A percentile compares a stretch with the other conserved stretches of the same genome.
These are phyloP conservation scores for Nannoperca obscura DNA, from an alignment of 2,797 vertebrate species.

Conservation along the genomic window DNA sequence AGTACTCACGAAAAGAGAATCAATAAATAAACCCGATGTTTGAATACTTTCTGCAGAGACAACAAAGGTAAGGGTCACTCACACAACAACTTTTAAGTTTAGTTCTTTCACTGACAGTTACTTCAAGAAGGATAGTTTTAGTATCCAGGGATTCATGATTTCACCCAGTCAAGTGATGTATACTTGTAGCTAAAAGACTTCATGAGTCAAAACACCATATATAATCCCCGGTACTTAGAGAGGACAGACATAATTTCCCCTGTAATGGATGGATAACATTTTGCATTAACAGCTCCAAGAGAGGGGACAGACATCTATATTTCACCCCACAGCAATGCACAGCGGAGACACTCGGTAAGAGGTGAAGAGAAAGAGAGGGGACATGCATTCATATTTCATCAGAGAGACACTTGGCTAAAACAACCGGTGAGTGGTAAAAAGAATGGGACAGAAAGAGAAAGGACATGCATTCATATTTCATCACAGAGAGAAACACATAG, in stretches of 20 bases:
- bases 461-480: slow-evolving; percentile 78
- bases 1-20: background rate
- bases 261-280: slow-evolving; percentile 54
- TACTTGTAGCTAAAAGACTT: slow-evolving; percentile 29
- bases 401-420: slow-evolving; percentile 61
- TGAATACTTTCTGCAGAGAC: background rate
- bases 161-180: background rate
- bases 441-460: slow-evolving; percentile 51
- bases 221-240: slow-evolving; percentile 15
- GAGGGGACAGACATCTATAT: slow-evolving; percentile 58
- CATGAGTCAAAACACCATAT: slow-evolving; percentile 31
- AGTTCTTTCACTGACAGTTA: background rate
- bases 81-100: background rate
- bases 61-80: background rate
- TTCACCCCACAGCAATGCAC: slow-evolving; percentile 51
- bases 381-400: slow-evolving; percentile 75
- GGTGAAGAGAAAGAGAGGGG: slow-evolving; percentile 44
- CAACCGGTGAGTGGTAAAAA: slow-evolving; percentile 61
- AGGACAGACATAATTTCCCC: slow-evolving; percentile 39
- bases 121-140: background rate
- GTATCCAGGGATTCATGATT: slow-evolving; percentile 2
- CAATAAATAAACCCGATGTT: background rate
- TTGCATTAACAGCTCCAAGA: slow-evolving; percentile 45
- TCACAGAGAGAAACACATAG: slow-evolving; percentile 47
- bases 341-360: slow-evolving; percentile 41